Evolutionary conservation across 2,113 vertebrate species (phyloP), one percentile per base, ranked within the genome.

Genomic region (Lepus europaeus): DNA sequence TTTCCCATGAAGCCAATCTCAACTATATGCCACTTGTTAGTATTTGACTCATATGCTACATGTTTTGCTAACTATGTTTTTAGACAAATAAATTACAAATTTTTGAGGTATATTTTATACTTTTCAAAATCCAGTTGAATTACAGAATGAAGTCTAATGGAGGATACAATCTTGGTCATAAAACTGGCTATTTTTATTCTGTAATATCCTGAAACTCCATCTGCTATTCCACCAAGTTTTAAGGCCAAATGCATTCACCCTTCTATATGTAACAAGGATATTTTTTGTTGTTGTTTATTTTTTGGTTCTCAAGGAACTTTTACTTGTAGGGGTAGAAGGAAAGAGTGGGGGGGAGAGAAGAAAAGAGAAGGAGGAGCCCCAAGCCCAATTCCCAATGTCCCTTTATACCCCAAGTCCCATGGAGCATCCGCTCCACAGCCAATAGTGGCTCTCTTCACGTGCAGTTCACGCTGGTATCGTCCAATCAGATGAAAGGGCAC

Each of bases 171-270:
- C 5, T 25, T 86, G 59, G 69, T 59, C 63, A 85, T 68, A 29
- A 93, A 81, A 68, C 9, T 73, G 63, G 56, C 36, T 96, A 20
- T 93, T 59, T 96, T 92, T 89, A 78, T 72, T 68, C 51, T 69
- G 22, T 31, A 89, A 64, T 73, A 89, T 89, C 70, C n/a, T 96
- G 39, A 94, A 95, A 83, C 9, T 33, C 89, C 70, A 89, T 87
- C 91, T 93, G 93, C 51, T 66, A 56, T 51, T 89, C 61, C 72
- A 27, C 61, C n/a, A 27, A 56, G 66, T 64, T 93, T 92, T 76
- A n/a, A 91, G 22, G 74, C 76, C 72, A 69, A 69, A 61, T 49
- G 51, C 68, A 84, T 27, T 23, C 31, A 85, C 16, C n/a, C 29
- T 80, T 93, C 72, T 78, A 22, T 68, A 31, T 77, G 27, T 77